A percentile compares a stretch with the other conserved stretches of the same genome.
Evolutionary conservation across 2,113 vertebrate species (phyloP).

Genomic region (Cebus imitator): DNA sequence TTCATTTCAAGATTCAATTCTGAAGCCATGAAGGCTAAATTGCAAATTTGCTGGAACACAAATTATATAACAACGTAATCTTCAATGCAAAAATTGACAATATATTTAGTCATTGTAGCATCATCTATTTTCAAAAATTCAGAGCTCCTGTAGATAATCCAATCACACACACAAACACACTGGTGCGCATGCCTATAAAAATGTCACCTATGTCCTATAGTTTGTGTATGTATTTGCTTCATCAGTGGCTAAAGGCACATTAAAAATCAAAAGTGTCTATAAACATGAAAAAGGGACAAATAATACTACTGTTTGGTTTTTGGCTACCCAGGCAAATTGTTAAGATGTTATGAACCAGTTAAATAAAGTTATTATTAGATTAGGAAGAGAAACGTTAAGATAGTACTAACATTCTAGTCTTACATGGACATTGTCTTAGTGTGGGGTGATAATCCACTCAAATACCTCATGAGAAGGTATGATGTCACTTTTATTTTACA

Average conservation of each 20-base stretch:
- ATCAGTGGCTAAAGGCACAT: neutral
- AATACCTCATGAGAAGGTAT: neutral
- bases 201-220: neutral
- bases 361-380: neutral
- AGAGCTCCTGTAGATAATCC: neutral
- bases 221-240: neutral
- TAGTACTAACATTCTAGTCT: neutral
- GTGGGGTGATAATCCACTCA: neutral
- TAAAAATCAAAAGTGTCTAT: neutral
- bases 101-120: neutral
- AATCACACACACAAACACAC: neutral
- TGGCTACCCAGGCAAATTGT: neutral
- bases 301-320: neutral
- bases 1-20: conserved; percentile 18
- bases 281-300: neutral
- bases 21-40: neutral
- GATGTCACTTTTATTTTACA: neutral
- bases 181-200: neutral
- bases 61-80: neutral
- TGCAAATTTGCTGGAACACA: neutral
- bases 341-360: neutral
- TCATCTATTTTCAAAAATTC: neutral
- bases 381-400: neutral
- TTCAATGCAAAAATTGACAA: neutral
- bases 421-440: neutral